phyloP scores from a whole-genome alignment of 2,113 vertebrate species.

The Donacobius atricapilla region DNA sequence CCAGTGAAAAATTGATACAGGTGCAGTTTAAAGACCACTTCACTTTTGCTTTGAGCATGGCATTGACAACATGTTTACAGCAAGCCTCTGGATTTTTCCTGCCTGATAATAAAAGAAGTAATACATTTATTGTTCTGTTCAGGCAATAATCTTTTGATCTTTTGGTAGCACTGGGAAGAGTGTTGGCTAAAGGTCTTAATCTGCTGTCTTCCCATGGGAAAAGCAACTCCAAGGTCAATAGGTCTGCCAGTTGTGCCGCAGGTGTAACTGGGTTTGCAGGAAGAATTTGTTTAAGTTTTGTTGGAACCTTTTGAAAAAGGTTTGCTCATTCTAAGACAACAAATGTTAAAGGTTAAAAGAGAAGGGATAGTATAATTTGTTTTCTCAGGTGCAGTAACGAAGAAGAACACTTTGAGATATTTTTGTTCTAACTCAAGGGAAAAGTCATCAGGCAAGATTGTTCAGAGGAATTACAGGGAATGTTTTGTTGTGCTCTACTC shows the following conservation, averaged over 20 bases:
- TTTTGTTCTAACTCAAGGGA: background rate
- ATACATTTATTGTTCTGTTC: background rate
- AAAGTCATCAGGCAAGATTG: background rate
- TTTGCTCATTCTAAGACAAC: background rate
- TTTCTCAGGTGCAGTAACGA: background rate
- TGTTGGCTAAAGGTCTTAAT: background rate
- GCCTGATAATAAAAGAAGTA: background rate
- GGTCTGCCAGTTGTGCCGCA: background rate
- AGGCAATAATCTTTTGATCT: background rate
- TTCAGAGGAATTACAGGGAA: background rate
- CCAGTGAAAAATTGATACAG: background rate
- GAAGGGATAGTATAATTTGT: background rate
- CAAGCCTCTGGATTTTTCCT: background rate
- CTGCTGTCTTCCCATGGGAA: background rate
- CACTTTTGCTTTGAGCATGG: background rate
- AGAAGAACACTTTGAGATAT: background rate
- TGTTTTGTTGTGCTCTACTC: background rate
- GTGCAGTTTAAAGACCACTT: background rate
- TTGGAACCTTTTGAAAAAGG: background rate
- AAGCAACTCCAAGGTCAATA: background rate
- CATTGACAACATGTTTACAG: background rate
- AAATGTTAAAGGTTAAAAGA: background rate
- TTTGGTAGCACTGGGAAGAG: background rate
- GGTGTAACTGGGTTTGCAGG: background rate
- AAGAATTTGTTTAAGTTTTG: background rate